Base-by-base conservation (phyloP, 1,140 invertebrate species). In the Bradysia coprophila region DNA sequence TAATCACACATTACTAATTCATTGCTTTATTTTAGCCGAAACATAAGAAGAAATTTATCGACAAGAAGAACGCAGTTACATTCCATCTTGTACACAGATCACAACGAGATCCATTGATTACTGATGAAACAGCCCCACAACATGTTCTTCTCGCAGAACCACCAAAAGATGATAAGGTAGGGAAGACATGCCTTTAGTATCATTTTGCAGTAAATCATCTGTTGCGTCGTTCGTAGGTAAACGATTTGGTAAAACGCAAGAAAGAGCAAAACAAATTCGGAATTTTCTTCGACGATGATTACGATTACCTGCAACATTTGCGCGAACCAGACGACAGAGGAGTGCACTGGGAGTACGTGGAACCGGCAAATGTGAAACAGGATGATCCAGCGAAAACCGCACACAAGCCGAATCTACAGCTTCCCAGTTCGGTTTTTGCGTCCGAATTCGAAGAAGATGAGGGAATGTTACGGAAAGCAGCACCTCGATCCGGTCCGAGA, bases 261-360 rank as follows among this genome's bases (percentile, higher is more conserved):
- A 78, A 88, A 51, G 85, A 94, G 51, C 76, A 86, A 51, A 62
- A 70, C 21, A 91, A 93, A 61, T 95, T 76, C 73, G 92, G 91
- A n/a, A 79, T 97, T 41, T 93, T 81, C 57, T 96, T 78, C 63
- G 89, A 96, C 57, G 91, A 98, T 65, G 85, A 95, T 49, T 97
- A 95, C 56, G 75, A 97, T 57, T 98, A 98, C 56, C 62, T 96
- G 45, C 85, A 96, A 61, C 90, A 97, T 72, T 66, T 98, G 38
- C 77, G 75, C 53, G 48, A 54, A 0, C 31, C 31, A 19, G 57
- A 57, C 34, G 50, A 55, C 15, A 38, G 21, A 28, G 54, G 56
- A 39, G 48, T 56, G 3, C 55, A 59, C 13, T 61, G 58, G 57
- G 58, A 61, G 34, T 57, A 55, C 38, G 55, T 60, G 41, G 55